A percentile compares a stretch with the other conserved stretches of the same genome.
Evolutionary conservation across 2,113 vertebrate genomes (phyloP).

Genomic region (Rhipidura dahli): DNA sequence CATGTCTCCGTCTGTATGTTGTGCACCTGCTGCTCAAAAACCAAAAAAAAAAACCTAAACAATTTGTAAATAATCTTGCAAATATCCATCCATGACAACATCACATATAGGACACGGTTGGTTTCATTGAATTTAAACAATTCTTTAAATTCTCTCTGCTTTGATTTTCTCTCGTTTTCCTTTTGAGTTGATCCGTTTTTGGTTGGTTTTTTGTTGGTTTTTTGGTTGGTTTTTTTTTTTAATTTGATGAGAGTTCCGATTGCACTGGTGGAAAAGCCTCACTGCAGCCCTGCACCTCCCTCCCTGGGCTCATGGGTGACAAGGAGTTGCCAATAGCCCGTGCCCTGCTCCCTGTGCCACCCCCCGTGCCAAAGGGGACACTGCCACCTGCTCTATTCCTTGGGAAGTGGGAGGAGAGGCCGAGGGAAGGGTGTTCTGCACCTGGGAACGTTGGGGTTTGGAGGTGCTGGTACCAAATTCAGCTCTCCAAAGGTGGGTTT

Average conservation of each 20-base stretch:
- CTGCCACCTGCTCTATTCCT: slow-evolving; percentile 36
- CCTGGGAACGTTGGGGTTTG: not conserved
- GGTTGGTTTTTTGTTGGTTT: not conserved
- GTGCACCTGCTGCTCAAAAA: slow-evolving; percentile 74
- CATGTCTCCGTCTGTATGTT: slow-evolving; percentile 82
- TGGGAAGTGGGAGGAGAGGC: not conserved
- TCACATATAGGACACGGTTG: slow-evolving; percentile 84
- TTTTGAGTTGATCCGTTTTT: slow-evolving; percentile 40
- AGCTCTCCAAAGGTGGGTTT: not conserved
- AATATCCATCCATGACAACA: slow-evolving; percentile 82
- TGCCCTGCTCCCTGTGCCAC: not conserved
- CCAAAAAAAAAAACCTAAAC: slow-evolving; percentile 45
- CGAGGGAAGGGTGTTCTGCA: not conserved
- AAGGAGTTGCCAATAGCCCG: slow-evolving; percentile 30
- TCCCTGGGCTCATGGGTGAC: slow-evolving; percentile 53
- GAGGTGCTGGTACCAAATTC: not conserved
- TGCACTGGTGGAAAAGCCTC: slow-evolving; percentile 58
- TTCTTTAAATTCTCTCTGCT: slow-evolving; percentile 59
- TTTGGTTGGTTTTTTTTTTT: not conserved
- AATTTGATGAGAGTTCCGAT: slow-evolving; percentile 7
- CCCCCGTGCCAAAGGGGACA: slow-evolving; percentile 13
- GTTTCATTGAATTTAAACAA: slow-evolving; percentile 74
- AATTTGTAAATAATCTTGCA: slow-evolving; percentile 71
- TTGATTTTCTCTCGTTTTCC: slow-evolving; percentile 32
- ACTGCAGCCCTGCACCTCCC: not conserved